A percentile compares a stretch with the other conserved stretches of the same genome.
Evolutionary conservation across 2,113 vertebrate genomes (phyloP).

Genomic region (Sturnira hondurensis): DNA sequence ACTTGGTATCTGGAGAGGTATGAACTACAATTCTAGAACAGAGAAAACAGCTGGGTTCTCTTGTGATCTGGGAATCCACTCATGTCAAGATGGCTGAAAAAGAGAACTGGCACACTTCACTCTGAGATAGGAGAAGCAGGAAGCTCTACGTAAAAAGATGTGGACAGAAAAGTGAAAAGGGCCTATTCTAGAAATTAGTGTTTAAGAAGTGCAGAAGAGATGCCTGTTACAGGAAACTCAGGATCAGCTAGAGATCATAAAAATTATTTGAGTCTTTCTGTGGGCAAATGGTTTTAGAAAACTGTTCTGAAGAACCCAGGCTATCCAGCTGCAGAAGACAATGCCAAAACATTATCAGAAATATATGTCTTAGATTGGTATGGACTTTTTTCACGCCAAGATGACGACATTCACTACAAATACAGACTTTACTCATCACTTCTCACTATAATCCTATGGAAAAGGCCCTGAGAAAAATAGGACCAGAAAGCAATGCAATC

Average conservation of each 20-base stretch:
- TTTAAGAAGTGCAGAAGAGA: neutral
- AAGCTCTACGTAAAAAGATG: neutral
- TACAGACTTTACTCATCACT: neutral
- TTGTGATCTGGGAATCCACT: neutral
- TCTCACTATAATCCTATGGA: neutral
- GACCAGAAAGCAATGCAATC: neutral
- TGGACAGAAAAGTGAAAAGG: neutral
- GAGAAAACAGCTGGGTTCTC: neutral
- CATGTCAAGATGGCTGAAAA: neutral
- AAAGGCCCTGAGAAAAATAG: conserved; percentile 8
- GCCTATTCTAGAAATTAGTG: neutral
- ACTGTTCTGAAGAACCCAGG: neutral
- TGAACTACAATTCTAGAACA: neutral
- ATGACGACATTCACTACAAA: neutral
- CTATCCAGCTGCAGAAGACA: neutral
- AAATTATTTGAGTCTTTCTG: neutral
- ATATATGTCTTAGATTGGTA: neutral
- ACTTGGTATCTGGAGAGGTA: neutral
- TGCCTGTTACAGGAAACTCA: neutral
- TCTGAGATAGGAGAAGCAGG: neutral
- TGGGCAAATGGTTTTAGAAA: neutral
- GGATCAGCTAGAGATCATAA: neutral
- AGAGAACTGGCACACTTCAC: neutral
- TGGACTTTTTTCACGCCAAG: neutral
- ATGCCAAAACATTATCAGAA: neutral